These are phyloP conservation scores for Prunella fulvescens DNA, from an alignment of 2,113 vertebrate species.

Conservation along the genomic window DNA sequence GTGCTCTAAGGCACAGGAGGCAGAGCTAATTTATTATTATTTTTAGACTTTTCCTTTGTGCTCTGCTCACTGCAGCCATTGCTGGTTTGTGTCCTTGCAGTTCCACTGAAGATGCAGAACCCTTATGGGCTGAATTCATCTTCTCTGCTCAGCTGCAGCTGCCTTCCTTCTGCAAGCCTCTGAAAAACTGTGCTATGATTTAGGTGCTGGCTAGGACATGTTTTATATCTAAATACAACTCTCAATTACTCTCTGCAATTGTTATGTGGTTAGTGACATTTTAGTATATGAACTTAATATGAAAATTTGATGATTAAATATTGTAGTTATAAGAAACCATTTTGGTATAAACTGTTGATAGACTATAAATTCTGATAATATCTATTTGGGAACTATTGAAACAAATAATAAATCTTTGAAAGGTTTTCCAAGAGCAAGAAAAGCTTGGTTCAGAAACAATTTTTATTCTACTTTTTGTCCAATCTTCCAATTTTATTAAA, in stretches of 20 bases:
- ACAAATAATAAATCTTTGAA: neutral
- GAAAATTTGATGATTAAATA: neutral
- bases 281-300: neutral
- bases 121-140: neutral
- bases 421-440: neutral
- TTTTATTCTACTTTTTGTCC: neutral
- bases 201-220: neutral
- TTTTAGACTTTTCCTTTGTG: neutral
- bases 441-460: neutral
- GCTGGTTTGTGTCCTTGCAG: neutral
- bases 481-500: neutral
- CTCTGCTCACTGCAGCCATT: neutral
- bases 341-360: neutral
- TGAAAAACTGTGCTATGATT: neutral
- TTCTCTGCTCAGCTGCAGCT: neutral
- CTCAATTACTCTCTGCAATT: neutral
- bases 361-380: neutral
- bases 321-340: neutral
- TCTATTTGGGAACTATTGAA: neutral
- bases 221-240: neutral
- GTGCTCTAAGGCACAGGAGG: neutral
- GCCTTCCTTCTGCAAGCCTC: neutral
- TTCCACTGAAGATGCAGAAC: neutral
- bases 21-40: neutral
- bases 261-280: neutral